Conservation (phyloP, 2,888 invertebrate genomes). For the Agapetus fuscipes region DNA sequence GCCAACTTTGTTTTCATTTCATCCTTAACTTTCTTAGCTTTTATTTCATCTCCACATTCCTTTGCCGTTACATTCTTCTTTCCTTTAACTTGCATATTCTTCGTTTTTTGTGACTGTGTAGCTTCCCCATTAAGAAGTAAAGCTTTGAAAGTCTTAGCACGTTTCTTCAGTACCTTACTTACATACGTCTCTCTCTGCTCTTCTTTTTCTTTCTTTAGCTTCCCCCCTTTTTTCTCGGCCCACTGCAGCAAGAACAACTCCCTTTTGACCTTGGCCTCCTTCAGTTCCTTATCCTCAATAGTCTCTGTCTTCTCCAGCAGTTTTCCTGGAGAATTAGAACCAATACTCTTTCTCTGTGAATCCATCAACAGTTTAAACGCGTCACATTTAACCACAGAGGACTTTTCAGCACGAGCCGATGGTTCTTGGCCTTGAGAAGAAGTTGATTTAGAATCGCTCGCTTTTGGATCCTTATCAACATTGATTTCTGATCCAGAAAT, state of each 20-base stretch:
- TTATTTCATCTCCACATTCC: too few relatives aligned
- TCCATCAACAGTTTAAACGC: slow-evolving; percentile 61
- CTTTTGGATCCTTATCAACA: too few relatives aligned
- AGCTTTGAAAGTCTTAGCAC: slow-evolving; percentile 43
- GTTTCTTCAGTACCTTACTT: slow-evolving; percentile 47
- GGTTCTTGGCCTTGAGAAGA: too few relatives aligned
- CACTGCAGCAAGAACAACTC: slow-evolving; percentile 47
- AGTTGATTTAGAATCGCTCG: too few relatives aligned
- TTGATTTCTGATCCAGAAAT: too few relatives aligned
- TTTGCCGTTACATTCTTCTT: slow-evolving; percentile 9
- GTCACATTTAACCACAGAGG: too few relatives aligned
- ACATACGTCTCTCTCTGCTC: slow-evolving; percentile 48
- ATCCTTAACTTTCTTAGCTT: too few relatives aligned
- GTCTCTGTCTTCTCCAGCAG: slow-evolving; percentile 29
- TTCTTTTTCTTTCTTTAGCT: slow-evolving; percentile 48
- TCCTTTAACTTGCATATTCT: too few relatives aligned
- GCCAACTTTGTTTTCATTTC: too few relatives aligned
- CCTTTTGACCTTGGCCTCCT: slow-evolving; percentile 36
- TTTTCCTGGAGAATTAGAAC: slow-evolving; percentile 54
- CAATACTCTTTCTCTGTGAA: slow-evolving; percentile 52
- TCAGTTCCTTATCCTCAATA: slow-evolving; percentile 27
- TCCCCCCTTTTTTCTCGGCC: slow-evolving; percentile 53
- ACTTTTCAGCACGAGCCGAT: too few relatives aligned
- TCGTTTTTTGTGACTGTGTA: slow-evolving; percentile 21
- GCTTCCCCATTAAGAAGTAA: slow-evolving; percentile 9